A percentile compares a stretch with the other conserved stretches of the same genome.
Conservation (phyloP, 2,888 invertebrate genomes). For the Trichogramma dendrolimi region DNA sequence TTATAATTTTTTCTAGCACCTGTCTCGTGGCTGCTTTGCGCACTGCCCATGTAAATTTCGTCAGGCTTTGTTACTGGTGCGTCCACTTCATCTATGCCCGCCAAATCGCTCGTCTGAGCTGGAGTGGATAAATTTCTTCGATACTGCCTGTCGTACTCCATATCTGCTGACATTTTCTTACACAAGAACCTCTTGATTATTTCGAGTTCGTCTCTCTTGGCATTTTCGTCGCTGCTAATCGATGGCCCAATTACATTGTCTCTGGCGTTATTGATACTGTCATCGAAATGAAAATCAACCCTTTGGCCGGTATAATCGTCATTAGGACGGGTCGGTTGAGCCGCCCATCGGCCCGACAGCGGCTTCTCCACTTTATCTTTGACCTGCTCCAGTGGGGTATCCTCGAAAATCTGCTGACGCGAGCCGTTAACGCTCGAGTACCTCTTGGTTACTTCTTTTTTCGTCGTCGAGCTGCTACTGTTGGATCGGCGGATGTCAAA, state of each 20-base stretch:
- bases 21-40: too few relatives aligned
- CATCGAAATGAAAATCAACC: too few relatives aligned
- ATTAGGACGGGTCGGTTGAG: not conserved
- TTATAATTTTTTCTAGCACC: conserved; percentile 33
- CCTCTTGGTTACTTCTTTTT: conserved; percentile 26
- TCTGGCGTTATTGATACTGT: too few relatives aligned
- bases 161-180: conserved; percentile 38
- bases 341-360: conserved; percentile 20
- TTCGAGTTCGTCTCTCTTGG: conserved; percentile 33
- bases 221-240: too few relatives aligned
- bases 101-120: too few relatives aligned
- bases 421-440: conserved; percentile 44
- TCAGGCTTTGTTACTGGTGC: too few relatives aligned
- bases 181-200: conserved; percentile 37
- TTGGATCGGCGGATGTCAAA: conserved; percentile 4
- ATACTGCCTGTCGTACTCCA: conserved; percentile 33
- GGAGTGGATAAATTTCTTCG: too few relatives aligned
- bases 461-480: not conserved
- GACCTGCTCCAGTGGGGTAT: conserved; percentile 14
- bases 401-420: conserved; percentile 42
- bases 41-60: too few relatives aligned
- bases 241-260: too few relatives aligned
- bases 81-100: too few relatives aligned
- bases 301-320: too few relatives aligned
- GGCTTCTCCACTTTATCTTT: conserved; percentile 29